Evolutionary conservation across 2,888 invertebrate genomes (phyloP), one percentile per base, ranked within the genome.

Genomic region (Luffia ferchaultella): DNA sequence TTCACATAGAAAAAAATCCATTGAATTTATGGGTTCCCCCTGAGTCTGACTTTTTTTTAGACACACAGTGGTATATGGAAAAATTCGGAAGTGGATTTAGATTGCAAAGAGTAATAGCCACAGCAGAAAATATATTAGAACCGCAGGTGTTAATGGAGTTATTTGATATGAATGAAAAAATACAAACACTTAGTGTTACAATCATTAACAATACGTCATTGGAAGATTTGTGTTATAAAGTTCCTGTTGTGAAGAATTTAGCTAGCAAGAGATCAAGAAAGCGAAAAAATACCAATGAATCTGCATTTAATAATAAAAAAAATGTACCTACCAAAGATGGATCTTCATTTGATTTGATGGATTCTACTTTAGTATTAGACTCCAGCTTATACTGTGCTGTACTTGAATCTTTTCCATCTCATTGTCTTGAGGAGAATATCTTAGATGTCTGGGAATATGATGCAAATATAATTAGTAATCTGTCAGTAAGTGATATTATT

Each of bases 11-110:
- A 73, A 91, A 89, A 63, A 89, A 91, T 71, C 92, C 92, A 0
- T 71, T 92, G 61, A 90, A 89, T 61, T 71, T 93, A 57, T 93
- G 93, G 93, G 89, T 92, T 18, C 91, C 92, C 12, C 87, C 87
- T 43, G 86, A 90, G 43, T 91, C 91, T 0, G 86, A 89, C 53
- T 93, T 91, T 64, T 85, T 87, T 42, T 67, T 73, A 56, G 90
- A 92, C 58, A 90, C 92, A 2, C 87, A 91, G 60, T 92, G 92
- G 91, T 83, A 91, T 52, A 87, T 90, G 64, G 72, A 86, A 16
- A 88, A 87, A 53, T 89, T 90, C 68, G 86, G 88, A 52, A 87
- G 86, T 48, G 89, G 87, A 9, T 85, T 88, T 61, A 82, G 91
- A 54, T 65, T 87, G 15, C 88, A 92, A 70, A 82, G 73, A 53